Evolutionary conservation across 1,140 invertebrate genomes (phyloP).

Genomic region (Tetragonula clypearis): DNA sequence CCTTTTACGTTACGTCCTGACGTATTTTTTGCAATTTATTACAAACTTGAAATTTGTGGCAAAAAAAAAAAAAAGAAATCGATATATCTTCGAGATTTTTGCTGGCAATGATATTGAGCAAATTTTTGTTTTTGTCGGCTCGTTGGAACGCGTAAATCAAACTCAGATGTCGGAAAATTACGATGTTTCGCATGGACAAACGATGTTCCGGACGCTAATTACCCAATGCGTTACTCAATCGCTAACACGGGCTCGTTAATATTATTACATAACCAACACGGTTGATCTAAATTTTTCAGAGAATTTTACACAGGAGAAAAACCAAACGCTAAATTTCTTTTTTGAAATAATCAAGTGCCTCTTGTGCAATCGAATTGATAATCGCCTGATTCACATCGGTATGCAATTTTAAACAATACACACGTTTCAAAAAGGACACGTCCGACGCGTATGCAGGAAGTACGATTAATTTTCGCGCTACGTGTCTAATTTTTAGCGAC

Average conservation of each 20-base stretch:
- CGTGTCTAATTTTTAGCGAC: no score
- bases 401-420: no score
- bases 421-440: no score
- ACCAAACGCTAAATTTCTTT: background rate
- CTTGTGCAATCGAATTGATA: no score
- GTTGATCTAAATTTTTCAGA: background rate
- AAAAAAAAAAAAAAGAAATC: no score
- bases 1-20: no score
- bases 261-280: background rate
- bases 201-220: background rate
- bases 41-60: background rate
- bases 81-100: no score
- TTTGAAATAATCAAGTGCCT: no score
- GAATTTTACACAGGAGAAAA: background rate
- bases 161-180: background rate
- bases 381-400: no score
- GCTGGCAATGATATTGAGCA: background rate
- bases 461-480: no score
- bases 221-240: background rate
- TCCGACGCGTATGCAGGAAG: no score
- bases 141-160: background rate
- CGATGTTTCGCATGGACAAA: background rate
- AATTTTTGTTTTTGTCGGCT: background rate
- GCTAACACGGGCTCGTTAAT: background rate
- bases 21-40: no score